Base-by-base conservation (phyloP, 2,797 vertebrate genomes). In the Pseudopleuronectes americanus region DNA sequence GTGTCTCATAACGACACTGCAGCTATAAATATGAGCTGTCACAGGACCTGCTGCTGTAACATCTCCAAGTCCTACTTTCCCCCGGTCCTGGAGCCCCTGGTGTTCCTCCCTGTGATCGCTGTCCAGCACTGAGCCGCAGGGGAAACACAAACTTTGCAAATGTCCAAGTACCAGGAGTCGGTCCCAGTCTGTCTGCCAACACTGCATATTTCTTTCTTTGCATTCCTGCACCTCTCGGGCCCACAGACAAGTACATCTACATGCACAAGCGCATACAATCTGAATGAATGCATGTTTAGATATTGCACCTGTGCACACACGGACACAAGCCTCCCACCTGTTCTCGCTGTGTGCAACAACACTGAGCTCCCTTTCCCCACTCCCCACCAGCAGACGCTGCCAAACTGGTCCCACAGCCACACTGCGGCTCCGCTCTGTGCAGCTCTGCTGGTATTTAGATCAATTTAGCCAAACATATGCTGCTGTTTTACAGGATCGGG, bases 171-270 rank as follows among this genome's bases (percentile, higher is more conserved):
- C 71, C 74, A 80, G 75, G 61, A 77, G 88, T 93, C 91, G 88
- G 84, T 87, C 87, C 77, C 72, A 72, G 85, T 52, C 83, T 43
- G 64, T 77, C 80, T 64, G 74, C 69, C 79, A 79, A 58, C 58
- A 71, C 62, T 53, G 76, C 76, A 89, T 86, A 80, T 70, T 88
- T 89, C 74, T 83, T 87, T 87, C 81, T 91, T 90, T 77, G 76
- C 90, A 87, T 89, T 73, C 69, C 33, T 45, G 58, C 45, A 76
- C 75, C 57, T 74, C 49, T 72, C 61, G 74, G 76, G 58, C 67
- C 22, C 16, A 2, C 22, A 66, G 66, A 71, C 79, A 76, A 80
- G 71, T 31, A 23, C 38, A 60, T 57, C 53, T 54, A 54, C 66
- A 73, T 14, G 56, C 71, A 83, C 54, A 17, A 38, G 68, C 64